Percentiles rank a stretch among this genome's conserved stretches.
These are phyloP conservation scores for Heloderma charlesbogerti DNA, from an alignment of 2,113 vertebrate genomes.

Conservation along the genomic window DNA sequence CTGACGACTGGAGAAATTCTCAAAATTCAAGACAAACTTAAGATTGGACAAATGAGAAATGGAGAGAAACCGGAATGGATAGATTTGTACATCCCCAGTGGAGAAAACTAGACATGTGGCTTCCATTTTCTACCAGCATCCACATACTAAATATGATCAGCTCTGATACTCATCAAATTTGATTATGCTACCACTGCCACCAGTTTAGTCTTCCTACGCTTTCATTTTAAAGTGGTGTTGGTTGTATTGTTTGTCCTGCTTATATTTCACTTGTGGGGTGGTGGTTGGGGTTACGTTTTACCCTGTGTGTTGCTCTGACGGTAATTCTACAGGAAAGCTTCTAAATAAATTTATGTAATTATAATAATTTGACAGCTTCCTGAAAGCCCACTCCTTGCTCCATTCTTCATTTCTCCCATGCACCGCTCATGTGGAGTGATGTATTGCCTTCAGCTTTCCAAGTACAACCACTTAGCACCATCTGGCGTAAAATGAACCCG, in stretches of 20 bases:
- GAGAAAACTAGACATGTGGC: no score
- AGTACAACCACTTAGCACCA: background rate
- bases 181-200: background rate
- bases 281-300: no score
- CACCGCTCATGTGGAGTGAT: background rate
- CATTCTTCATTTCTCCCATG: background rate
- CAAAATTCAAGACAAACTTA: no score
- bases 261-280: no score
- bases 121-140: no score
- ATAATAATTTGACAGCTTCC: background rate
- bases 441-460: background rate
- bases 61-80: no score
- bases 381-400: rapidly evolving
- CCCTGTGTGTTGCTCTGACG: background rate
- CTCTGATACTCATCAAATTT: no score
- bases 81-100: no score
- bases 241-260: background rate
- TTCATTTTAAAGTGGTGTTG: background rate
- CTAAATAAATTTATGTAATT: background rate
- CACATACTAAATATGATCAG: no score
- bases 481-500: background rate
- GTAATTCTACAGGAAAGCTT: background rate
- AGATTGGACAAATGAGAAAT: no score
- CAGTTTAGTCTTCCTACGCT: background rate
- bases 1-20: no score